Conservation (phyloP, 2,888 invertebrate species). For the Heliconius charithonia region DNA sequence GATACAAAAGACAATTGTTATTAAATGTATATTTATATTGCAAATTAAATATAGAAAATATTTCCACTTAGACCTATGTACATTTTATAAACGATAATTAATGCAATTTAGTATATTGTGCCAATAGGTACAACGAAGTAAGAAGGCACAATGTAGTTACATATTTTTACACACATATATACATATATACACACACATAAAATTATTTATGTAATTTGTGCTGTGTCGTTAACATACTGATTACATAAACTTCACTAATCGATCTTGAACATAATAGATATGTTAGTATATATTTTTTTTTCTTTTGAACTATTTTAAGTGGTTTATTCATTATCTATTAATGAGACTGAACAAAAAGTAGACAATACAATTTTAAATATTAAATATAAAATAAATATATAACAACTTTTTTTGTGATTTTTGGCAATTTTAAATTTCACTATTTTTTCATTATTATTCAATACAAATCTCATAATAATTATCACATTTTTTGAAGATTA, state of each 20-base stretch:
- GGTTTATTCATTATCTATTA: neutral
- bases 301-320: neutral
- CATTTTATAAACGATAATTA: neutral
- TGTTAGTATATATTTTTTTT: neutral
- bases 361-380: too few species aligned
- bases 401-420: neutral
- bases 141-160: too few species aligned
- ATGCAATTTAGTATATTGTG: too few species aligned
- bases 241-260: too few species aligned
- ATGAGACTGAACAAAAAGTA: neutral
- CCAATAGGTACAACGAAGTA: too few species aligned
- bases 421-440: neutral
- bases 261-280: neutral
- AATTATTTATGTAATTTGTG: neutral
- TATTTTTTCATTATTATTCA: neutral
- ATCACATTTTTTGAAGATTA: slow-evolving; percentile 5
- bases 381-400: neutral
- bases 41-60: neutral
- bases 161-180: too few species aligned
- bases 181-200: too few species aligned
- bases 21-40: neutral
- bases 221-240: neutral
- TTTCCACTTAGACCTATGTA: neutral
- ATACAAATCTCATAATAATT: neutral
- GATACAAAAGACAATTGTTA: neutral